Conservation (phyloP, 2,797 vertebrate species). For the Odontamblyopus lacepedii region DNA sequence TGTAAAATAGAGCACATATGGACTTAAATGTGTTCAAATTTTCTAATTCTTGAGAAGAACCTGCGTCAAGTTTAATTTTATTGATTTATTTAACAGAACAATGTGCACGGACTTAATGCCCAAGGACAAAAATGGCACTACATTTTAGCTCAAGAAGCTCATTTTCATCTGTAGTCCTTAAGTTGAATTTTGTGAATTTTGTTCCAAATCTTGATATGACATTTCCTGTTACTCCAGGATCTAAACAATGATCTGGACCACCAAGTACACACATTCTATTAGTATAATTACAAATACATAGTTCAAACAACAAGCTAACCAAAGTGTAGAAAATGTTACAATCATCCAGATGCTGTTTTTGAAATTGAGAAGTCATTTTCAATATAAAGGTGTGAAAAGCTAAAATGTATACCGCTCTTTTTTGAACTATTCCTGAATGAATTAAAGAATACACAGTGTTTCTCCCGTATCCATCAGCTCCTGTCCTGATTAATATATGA, state of each 20-base stretch:
- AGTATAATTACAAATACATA: too few relatives aligned
- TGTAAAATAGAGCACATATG: not conserved
- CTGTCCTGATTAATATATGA: constrained; percentile 35
- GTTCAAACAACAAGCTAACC: too few relatives aligned
- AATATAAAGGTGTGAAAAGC: too few relatives aligned
- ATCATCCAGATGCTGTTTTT: too few relatives aligned
- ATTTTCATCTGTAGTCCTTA: not conserved
- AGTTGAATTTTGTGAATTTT: not conserved
- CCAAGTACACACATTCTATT: not conserved
- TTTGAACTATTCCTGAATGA: too few relatives aligned
- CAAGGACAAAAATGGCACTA: too few relatives aligned
- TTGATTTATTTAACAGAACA: not conserved
- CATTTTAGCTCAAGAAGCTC: too few relatives aligned
- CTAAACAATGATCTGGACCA: not conserved
- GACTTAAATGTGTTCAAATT: not conserved
- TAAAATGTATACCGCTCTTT: too few relatives aligned
- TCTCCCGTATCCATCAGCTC: not conserved
- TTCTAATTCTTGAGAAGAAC: too few relatives aligned
- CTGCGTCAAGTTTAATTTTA: not conserved
- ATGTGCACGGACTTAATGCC: too few relatives aligned
- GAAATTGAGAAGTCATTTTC: too few relatives aligned
- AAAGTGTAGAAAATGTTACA: too few relatives aligned
- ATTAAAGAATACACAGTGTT: not conserved
- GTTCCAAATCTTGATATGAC: not conserved
- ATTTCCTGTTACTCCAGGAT: not conserved